Percentiles rank a stretch among this genome's conserved stretches.
Evolutionary conservation across 2,113 vertebrate genomes (phyloP).

Genomic region (Rana temporaria): DNA sequence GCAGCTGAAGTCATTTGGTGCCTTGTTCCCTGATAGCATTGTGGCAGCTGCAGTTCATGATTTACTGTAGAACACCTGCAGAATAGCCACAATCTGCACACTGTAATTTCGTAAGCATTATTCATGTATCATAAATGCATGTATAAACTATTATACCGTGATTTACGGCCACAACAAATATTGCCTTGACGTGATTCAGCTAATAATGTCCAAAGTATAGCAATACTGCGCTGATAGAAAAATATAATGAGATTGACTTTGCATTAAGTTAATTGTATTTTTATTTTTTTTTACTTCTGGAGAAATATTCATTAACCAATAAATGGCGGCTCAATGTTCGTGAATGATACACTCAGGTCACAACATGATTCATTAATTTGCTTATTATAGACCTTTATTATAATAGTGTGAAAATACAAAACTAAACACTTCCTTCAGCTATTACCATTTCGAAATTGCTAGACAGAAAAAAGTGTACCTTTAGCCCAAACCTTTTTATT

Average conservation of each 20-base stretch:
- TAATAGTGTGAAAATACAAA: not conserved
- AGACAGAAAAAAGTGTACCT: too few species aligned
- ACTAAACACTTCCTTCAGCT: too few species aligned
- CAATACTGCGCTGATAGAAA: constrained; percentile 28
- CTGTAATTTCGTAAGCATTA: constrained; percentile 36
- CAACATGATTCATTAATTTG: not conserved
- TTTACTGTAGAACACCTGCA: constrained; percentile 66
- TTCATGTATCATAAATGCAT: constrained; percentile 48
- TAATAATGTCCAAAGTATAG: constrained; percentile 45
- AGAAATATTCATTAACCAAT: constrained; percentile 3
- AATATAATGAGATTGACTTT: constrained; percentile 36
- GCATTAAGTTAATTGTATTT: constrained; percentile 48
- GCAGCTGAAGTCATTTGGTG: constrained; percentile 51
- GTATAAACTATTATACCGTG: constrained; percentile 42
- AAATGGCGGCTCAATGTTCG: not conserved
- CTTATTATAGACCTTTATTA: not conserved
- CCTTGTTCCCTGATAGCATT: constrained; percentile 19
- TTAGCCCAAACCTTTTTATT: too few species aligned
- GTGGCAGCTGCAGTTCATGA: constrained; percentile 63
- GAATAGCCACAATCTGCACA: constrained; percentile 26
- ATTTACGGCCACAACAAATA: constrained; percentile 47
- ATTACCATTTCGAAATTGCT: too few species aligned
- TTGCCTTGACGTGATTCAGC: constrained; percentile 48
- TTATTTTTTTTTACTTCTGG: constrained; percentile 27
- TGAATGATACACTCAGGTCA: not conserved